These are phyloP conservation scores for Julus scanicus DNA, from an alignment of 2,888 invertebrate species.

Conservation along the genomic window DNA sequence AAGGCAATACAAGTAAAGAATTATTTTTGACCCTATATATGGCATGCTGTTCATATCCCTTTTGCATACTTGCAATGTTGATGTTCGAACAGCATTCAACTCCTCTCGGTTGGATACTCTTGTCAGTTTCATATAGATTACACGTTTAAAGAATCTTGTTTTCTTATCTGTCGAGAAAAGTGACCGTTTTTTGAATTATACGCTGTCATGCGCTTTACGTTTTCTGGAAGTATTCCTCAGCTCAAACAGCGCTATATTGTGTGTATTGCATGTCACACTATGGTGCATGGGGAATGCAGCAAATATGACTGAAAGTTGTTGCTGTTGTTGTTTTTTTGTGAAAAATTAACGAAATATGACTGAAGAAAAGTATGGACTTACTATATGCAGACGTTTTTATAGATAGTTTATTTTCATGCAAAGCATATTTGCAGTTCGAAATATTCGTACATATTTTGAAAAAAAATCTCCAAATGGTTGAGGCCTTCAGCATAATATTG, in stretches of 20 bases:
- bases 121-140: conserved; percentile 38
- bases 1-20: background rate
- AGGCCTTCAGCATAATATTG: too few relatives aligned
- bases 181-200: conserved; percentile 10
- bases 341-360: background rate
- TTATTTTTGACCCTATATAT: background rate
- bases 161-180: conserved; percentile 19
- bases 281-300: background rate
- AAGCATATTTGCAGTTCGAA: background rate
- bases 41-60: background rate
- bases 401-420: too few relatives aligned
- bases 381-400: background rate
- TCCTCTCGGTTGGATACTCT: conserved; percentile 5
- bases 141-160: conserved; percentile 35
- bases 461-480: too few relatives aligned
- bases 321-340: background rate
- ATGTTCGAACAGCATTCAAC: background rate
- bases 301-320: background rate
- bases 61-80: background rate
- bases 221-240: background rate
- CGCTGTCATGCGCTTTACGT: conserved; percentile 22
- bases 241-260: background rate
- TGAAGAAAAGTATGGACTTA: background rate
- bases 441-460: too few relatives aligned
- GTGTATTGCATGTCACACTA: background rate